These are phyloP conservation scores for Nasonia giraulti DNA, from an alignment of 1,140 invertebrate species.

Conservation along the genomic window DNA sequence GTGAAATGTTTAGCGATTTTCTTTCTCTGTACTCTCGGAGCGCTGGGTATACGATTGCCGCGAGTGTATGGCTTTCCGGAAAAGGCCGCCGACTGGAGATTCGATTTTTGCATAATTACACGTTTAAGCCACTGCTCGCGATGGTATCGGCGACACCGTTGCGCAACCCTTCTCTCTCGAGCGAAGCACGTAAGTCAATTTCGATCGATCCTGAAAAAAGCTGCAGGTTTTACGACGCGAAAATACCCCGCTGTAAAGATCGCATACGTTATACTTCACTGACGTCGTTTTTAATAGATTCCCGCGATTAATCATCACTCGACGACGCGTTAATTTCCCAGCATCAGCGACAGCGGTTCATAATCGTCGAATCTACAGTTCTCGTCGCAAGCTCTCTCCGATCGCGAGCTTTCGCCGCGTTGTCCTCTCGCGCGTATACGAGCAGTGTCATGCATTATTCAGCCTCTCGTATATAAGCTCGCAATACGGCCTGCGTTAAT, in stretches of 20 bases:
- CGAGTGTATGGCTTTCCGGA: not conserved
- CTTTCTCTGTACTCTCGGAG: too few species aligned
- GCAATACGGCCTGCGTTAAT: conserved; percentile 34
- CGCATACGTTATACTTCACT: too few species aligned
- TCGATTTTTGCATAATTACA: conserved; percentile 2
- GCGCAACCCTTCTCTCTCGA: too few species aligned
- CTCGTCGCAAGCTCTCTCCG: not conserved
- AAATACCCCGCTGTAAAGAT: not conserved
- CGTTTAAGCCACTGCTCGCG: not conserved
- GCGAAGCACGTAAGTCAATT: too few species aligned
- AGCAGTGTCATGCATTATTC: conserved; percentile 31
- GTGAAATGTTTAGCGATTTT: not conserved
- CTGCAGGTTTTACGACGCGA: not conserved
- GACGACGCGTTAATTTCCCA: not conserved
- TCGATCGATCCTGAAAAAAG: too few species aligned
- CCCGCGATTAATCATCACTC: not conserved
- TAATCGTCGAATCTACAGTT: not conserved
- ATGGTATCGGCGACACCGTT: not conserved
- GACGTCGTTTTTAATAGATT: not conserved
- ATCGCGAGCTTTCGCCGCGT: not conserved
- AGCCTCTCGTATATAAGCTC: not conserved
- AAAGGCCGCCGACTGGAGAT: not conserved
- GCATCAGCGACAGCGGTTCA: not conserved
- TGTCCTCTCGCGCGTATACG: not conserved
- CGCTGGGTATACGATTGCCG: too few species aligned